Conservation (phyloP, 2,113 vertebrate genomes). For the Irena cyanogastra region DNA sequence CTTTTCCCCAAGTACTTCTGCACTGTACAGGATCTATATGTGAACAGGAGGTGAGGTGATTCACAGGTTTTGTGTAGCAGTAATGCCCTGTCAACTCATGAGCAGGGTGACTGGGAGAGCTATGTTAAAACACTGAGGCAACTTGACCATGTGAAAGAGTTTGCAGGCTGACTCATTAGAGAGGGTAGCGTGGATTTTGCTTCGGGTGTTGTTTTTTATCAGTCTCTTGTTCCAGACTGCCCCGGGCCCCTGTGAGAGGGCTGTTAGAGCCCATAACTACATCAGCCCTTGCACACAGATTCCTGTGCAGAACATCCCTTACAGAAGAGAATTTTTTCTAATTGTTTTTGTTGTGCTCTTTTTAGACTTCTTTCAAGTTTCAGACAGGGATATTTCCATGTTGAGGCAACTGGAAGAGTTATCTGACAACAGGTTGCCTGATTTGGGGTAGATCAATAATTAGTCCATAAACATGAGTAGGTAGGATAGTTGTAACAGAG, state of each 20-base stretch:
- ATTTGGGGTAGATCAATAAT: not conserved
- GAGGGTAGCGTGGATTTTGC: not conserved
- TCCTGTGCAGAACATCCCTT: not conserved
- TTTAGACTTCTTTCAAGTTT: not conserved
- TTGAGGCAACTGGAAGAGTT: not conserved
- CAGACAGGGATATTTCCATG: not conserved
- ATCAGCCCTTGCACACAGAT: not conserved
- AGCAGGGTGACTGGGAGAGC: not conserved
- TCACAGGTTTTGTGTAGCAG: not conserved
- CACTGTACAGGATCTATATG: accelerated
- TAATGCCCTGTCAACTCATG: not conserved
- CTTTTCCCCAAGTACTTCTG: not conserved
- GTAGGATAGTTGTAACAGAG: accelerated
- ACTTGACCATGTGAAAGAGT: not conserved
- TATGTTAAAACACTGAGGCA: not conserved
- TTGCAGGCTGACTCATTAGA: not conserved
- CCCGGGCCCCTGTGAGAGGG: too few species aligned
- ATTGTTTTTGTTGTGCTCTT: not conserved
- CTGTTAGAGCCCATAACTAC: accelerated
- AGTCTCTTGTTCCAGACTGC: not conserved
- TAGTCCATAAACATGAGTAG: not conserved
- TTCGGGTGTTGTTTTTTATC: not conserved
- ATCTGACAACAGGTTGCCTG: not conserved
- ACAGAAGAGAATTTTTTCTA: not conserved
- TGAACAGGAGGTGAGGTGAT: not conserved